Evolutionary conservation across 2,797 vertebrate genomes (phyloP).

Genomic region (Xyrichtys novacula): DNA sequence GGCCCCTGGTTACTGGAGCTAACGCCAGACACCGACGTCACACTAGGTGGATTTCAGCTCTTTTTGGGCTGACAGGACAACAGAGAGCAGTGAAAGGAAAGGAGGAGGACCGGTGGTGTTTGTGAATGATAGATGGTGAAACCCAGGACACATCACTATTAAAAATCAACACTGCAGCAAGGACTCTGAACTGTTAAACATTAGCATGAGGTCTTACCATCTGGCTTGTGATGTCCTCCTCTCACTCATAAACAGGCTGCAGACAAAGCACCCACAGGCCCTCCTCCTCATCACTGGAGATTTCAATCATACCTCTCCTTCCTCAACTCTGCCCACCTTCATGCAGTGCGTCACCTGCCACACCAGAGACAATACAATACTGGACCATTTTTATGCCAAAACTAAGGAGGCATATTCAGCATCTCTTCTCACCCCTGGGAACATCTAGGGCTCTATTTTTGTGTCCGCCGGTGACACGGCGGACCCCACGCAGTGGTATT

Average conservation of each 20-base stretch:
- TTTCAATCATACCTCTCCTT: background rate
- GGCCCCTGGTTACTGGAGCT: background rate
- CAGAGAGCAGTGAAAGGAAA: background rate
- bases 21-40: background rate
- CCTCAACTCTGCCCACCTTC: background rate
- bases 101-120: background rate
- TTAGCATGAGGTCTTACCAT: background rate
- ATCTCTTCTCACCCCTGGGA: background rate
- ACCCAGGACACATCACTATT: constrained; percentile 6
- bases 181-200: background rate
- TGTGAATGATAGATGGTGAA: too few species aligned
- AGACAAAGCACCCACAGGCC: background rate
- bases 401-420: background rate
- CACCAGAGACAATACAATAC: background rate
- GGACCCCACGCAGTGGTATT: too few species aligned
- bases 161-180: background rate
- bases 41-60: background rate
- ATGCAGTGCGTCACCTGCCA: background rate
- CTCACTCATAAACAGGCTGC: background rate
- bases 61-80: background rate
- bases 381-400: background rate
- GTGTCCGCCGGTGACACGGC: too few species aligned
- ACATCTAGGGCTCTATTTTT: background rate
- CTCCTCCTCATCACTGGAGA: background rate
- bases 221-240: background rate